Conservation (phyloP, 2,797 vertebrate species). For the Gouania willdenowi region DNA sequence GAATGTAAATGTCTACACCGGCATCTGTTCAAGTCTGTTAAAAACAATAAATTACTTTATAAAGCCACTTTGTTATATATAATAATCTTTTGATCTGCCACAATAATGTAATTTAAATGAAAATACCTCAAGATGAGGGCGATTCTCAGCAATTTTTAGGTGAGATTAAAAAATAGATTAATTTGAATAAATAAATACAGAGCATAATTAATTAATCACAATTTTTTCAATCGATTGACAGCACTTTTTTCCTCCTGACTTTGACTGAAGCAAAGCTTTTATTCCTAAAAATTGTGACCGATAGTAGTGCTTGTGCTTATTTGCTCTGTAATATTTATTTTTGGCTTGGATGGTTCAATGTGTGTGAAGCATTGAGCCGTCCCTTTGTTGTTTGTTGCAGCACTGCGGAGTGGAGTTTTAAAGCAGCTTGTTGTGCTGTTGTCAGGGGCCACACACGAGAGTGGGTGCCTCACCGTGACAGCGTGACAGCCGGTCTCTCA, state of each 20-base stretch:
- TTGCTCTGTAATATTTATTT: slow-evolving; percentile 23
- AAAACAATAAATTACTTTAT: no score
- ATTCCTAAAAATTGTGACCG: slow-evolving; percentile 49
- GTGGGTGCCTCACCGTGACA: slow-evolving; percentile 28
- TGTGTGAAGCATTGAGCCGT: slow-evolving; percentile 20
- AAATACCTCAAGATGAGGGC: no score
- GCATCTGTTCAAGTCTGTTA: no score
- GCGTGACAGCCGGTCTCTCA: slow-evolving; percentile 68
- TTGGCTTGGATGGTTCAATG: slow-evolving; percentile 36
- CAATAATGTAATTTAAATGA: no score
- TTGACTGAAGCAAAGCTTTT: slow-evolving; percentile 44
- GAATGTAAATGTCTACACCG: no score
- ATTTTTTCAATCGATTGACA: no score
- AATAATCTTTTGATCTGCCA: no score
- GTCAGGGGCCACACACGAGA: slow-evolving; percentile 53
- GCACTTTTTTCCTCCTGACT: slow-evolving; percentile 30
- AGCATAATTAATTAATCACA: no score
- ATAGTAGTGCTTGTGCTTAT: slow-evolving; percentile 36
- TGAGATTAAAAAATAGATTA: no score
- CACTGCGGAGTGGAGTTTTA: slow-evolving; percentile 45
- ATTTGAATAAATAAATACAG: no score
- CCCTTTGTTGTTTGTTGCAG: slow-evolving; percentile 51
- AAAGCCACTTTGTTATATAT: no score
- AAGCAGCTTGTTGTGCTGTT: slow-evolving; percentile 51
- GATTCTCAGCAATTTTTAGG: no score